These are phyloP conservation scores for Tinamus major DNA, from an alignment of 2,797 vertebrate genomes.

Conservation along the genomic window DNA sequence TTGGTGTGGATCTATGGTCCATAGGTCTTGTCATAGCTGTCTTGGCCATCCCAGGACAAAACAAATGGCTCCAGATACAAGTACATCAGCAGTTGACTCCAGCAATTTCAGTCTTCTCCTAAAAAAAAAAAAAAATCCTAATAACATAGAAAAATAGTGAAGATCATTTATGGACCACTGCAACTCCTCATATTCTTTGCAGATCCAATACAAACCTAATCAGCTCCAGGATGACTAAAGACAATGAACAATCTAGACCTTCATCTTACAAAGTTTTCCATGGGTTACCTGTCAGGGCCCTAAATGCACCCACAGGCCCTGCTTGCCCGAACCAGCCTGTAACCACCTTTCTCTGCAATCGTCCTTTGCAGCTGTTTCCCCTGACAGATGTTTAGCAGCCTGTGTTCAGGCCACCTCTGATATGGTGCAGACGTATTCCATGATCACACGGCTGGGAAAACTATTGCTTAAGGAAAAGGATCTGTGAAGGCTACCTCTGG, in stretches of 20 bases:
- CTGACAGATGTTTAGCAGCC: not conserved
- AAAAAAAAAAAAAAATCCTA: not conserved
- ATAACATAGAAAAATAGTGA: not conserved
- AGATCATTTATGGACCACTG: not conserved
- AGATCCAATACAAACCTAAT: not conserved
- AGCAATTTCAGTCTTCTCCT: not conserved
- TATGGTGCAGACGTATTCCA: not conserved
- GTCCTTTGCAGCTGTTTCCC: not conserved
- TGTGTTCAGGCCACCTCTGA: not conserved
- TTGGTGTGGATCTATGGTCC: not conserved
- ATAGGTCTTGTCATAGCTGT: not conserved
- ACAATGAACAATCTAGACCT: not conserved
- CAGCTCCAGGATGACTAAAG: not conserved
- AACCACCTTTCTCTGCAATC: not conserved
- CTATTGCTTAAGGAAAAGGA: not conserved
- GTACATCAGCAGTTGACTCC: not conserved
- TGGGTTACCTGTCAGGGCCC: not conserved
- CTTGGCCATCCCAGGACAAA: not conserved
- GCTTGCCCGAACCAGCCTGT: rapidly evolving
- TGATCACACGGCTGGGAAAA: not conserved
- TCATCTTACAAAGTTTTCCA: not conserved
- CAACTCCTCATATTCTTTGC: not conserved
- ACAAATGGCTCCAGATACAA: rapidly evolving
- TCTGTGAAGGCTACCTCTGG: not conserved
- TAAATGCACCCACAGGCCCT: rapidly evolving